Base-by-base conservation (phyloP, 1,140 invertebrate genomes). In the Hyles vespertilio region DNA sequence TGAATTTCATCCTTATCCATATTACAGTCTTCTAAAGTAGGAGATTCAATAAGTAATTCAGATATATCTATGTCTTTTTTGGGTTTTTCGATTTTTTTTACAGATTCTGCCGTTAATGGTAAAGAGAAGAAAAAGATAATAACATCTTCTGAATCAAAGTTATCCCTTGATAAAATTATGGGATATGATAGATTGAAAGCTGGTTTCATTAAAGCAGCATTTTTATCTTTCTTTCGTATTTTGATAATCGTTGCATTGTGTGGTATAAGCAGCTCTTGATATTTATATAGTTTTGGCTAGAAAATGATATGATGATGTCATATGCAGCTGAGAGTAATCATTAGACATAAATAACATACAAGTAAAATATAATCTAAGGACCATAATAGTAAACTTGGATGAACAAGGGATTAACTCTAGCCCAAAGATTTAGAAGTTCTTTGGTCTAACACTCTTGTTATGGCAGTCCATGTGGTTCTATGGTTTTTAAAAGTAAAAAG, bases 261-360 rank as follows among this genome's bases (percentile, higher is more conserved):
- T 46, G 77, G 56, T 51, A 81, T 5, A 46, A 71, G 12, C 44
- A 81, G 59, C 12, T 83, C 79, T 70, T 70, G 70, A 65, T 81
- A 83, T 65, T 80, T 83, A 63, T 77, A 71, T 66, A 63, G 59
- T 59, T 73, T 71, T 61, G 33, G 67, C 79, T 82, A 81, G 65
- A 80, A 81, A 78, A 72, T 51, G 58, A 68, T 40, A 58, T 56
- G 36, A 54, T 22, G 36, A 43, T 44, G 11, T 54, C 52, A 54
- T 34, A 54, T 44, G 22, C 11, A 8, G 46, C 12, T 48, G 5
- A 5, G 5, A 5, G n/a, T n/a, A 22, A 48, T 11, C 10, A 48
- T 48, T 48, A 10, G 7, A 11, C 7, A 48, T 48, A 5, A 5
- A 10, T 48, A 11, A 11, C 5, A 4, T 48, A 22, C 22, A 48